A percentile compares a stretch with the other conserved stretches of the same genome.
Conservation (phyloP, 2,113 vertebrate species). For the Alaudala cheleensis region DNA sequence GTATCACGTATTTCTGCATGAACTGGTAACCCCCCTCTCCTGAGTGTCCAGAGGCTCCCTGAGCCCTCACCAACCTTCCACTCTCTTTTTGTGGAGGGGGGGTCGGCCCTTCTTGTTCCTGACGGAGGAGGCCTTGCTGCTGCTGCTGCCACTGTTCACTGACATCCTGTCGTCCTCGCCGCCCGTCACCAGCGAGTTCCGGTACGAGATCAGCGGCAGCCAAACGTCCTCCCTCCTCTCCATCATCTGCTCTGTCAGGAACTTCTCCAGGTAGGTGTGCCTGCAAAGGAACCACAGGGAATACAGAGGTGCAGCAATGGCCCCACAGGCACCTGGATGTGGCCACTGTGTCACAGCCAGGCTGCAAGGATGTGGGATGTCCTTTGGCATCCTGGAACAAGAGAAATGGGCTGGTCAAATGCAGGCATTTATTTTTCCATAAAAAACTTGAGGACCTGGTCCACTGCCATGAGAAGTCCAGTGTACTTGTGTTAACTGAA, state of each 20-base stretch:
- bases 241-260: constrained; percentile 97
- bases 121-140: constrained; percentile 93
- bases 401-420: background rate
- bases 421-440: background rate
- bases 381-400: background rate
- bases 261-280: constrained; percentile 97
- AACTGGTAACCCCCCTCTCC: background rate
- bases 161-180: constrained; percentile 96
- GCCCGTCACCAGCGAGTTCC: constrained; percentile 95
- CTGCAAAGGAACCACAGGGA: constrained; percentile 65
- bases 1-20: accelerated
- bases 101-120: constrained; percentile 97
- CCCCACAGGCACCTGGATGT: background rate
- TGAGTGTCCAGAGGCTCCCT: background rate
- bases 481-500: background rate
- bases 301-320: background rate
- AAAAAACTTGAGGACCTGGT: background rate
- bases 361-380: background rate
- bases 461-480: background rate
- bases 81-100: constrained; percentile 92
- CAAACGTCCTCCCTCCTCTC: constrained; percentile 97
- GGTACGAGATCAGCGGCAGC: constrained; percentile 97
- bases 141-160: constrained; percentile 92
- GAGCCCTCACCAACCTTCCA: constrained; percentile 83
- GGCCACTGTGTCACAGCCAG: background rate